Base-by-base conservation (phyloP, 2,888 invertebrate species). In the Sipha maydis region DNA sequence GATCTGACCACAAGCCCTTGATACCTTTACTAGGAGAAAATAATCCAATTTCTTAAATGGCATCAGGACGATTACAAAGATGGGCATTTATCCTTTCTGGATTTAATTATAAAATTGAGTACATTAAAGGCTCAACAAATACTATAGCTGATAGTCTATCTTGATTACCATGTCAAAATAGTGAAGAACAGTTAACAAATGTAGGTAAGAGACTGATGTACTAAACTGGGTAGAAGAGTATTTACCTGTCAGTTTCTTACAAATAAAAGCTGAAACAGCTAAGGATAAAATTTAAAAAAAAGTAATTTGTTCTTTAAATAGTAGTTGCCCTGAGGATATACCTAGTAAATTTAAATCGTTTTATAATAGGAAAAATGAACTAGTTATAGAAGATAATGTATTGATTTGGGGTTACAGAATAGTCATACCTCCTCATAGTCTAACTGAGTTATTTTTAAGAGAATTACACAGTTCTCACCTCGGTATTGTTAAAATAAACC, bases 1-100 rank as follows among this genome's bases (percentile, higher is more conserved):
- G 78, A 69, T 67, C 38, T 25, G 89, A 89, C 38, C 89, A 89
- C 41, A 85, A 76, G 25, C 83, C 85, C 1, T n/a, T 89, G 1
- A 67, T 82, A 54, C 69, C 61, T 19, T 25, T 86, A 25, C 71
- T 89, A 28, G 77, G 86, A 3, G 82, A 76, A 75, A 76, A 80
- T 19, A 73, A 79, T 5, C 48, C 77, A 14, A 75, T 89, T 9
- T 69, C 85, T 4, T 85, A 89, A 82, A 54, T 82, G 56, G 85
- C 89, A 41, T 79, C 76, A 17, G 56, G 85, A 0, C 25, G 82
- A 5, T 25, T 89, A 19, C 48, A 73, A 7, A 54, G 76, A 14
- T 89, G 86, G 85, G 83, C 83, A 19, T 54, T 89, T 31, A 41
- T 86, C 19, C 73, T 89, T 21, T 75, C 73, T 48, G 88, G 73